A percentile compares a stretch with the other conserved stretches of the same genome.
Evolutionary conservation across 2,888 invertebrate species (phyloP).

Genomic region (Dasypolia templi): DNA sequence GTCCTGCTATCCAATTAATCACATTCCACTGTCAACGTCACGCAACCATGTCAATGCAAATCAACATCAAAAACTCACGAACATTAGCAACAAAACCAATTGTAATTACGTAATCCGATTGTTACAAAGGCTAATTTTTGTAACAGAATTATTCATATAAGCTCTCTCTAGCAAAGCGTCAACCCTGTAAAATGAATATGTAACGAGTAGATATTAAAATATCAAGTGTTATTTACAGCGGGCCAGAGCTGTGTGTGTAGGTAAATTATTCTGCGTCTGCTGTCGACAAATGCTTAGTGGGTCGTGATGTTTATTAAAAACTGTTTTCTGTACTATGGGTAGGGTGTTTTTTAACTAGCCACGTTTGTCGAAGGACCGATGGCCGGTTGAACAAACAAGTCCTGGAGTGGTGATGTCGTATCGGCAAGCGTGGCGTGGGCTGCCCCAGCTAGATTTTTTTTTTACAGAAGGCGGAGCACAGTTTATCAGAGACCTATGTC

Average conservation of each 20-base stretch:
- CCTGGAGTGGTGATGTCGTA: neutral
- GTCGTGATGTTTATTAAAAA: constrained; percentile 53
- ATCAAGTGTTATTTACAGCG: constrained; percentile 70
- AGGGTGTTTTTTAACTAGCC: neutral
- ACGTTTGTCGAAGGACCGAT: too few species aligned
- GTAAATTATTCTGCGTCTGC: constrained; percentile 68
- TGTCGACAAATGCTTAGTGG: constrained; percentile 51
- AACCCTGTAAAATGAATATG: constrained; percentile 67
- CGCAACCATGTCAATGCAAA: constrained; percentile 8
- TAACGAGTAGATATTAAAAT: constrained; percentile 70
- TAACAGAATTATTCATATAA: constrained; percentile 43
- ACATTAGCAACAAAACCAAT: constrained; percentile 36
- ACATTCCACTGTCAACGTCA: neutral
- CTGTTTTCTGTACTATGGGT: constrained; percentile 1
- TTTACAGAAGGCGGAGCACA: neutral
- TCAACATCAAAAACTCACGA: constrained; percentile 24
- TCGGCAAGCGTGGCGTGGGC: neutral
- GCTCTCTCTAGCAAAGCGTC: constrained; percentile 18
- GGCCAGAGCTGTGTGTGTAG: constrained; percentile 50
- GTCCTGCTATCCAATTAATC: too few species aligned
- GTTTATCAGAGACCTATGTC: neutral
- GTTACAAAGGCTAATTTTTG: constrained; percentile 45
- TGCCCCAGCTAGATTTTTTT: too few species aligned
- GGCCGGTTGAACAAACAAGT: neutral
- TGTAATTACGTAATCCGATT: constrained; percentile 51